A percentile compares a stretch with the other conserved stretches of the same genome.
Conservation (phyloP, 2,113 vertebrate genomes). For the Coptodon rendalli region DNA sequence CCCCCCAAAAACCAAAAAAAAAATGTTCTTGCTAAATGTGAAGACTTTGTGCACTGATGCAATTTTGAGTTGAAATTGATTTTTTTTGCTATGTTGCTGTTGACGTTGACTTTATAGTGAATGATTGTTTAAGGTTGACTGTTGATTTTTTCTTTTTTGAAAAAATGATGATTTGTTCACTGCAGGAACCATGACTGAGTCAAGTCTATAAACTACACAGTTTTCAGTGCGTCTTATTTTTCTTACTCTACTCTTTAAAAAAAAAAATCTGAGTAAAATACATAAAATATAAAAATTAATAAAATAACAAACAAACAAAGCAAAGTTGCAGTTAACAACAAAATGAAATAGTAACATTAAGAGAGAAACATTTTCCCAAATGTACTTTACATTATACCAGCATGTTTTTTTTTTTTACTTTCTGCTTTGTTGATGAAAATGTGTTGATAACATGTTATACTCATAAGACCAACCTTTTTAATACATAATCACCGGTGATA, state of each 20-base stretch:
- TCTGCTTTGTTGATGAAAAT: neutral
- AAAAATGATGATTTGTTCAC: fast-evolving
- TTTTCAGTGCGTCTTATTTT: fast-evolving
- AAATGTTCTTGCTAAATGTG: neutral
- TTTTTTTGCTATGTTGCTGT: no score
- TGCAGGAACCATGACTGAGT: no score
- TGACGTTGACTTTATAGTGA: neutral
- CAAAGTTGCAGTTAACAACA: neutral
- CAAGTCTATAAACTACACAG: neutral
- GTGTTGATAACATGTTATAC: neutral
- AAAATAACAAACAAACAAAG: neutral
- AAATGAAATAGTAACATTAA: neutral
- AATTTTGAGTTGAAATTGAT: neutral
- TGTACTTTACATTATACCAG: neutral
- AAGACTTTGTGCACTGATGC: neutral
- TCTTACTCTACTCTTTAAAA: neutral
- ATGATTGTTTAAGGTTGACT: neutral
- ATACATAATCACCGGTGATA: neutral
- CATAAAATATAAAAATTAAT: neutral
- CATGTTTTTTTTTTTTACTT: neutral
- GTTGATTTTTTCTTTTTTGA: neutral
- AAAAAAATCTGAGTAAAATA: neutral
- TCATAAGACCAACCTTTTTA: neutral
- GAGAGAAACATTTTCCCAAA: neutral
- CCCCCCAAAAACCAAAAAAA: neutral